Base-by-base conservation (phyloP, 2,888 invertebrate species). In the Penaeus monodon region DNA sequence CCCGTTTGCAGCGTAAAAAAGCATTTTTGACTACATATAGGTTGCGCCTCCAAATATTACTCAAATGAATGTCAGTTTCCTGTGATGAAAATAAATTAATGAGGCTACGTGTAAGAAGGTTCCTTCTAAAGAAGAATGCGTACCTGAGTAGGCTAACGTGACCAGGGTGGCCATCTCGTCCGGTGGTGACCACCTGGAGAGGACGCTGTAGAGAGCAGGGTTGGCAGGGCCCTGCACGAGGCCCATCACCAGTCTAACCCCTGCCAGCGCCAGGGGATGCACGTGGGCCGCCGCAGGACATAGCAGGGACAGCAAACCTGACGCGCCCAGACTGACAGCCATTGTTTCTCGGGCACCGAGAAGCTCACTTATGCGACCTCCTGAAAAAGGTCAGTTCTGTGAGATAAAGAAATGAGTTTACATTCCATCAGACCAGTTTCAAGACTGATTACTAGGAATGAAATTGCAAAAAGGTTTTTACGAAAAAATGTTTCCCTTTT, bases 271-370 rank as follows among this genome's bases (percentile, higher is more conserved):
- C 66, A 81, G n/a, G 14, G 85, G 83, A 22, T 88, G 88, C 44
- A 85, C 6, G 24, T 84, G 64, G 20, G 93, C 93, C 33, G 92
- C 92, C 22, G 91, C 29, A 0, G 93, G 93, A 29, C 92, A 92
- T 70, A 92, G 66, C 22, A 90, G 22, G 1, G 93, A 92, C 63
- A 93, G 90, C 38, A 93, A 29, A 3, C 92, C 91, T 1, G 91
- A 91, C 12, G 92, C 81, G 2, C 91, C 70, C 14, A 92, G 90
- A 14, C 91, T 91, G 6, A 88, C 33, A 12, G 91, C 91, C 79
- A 91, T 93, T 74, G 93, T 88, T 90, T 92, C 91, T 90, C 93
- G 93, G 22, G 92, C 93, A 29, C 94, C 93, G 90, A 93, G 91
- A 6, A 91, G 90, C 86, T 92, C 93, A 6, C 93, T 93, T 88